Conservation (phyloP, 2,888 invertebrate genomes). For the Drosophila formosana region DNA sequence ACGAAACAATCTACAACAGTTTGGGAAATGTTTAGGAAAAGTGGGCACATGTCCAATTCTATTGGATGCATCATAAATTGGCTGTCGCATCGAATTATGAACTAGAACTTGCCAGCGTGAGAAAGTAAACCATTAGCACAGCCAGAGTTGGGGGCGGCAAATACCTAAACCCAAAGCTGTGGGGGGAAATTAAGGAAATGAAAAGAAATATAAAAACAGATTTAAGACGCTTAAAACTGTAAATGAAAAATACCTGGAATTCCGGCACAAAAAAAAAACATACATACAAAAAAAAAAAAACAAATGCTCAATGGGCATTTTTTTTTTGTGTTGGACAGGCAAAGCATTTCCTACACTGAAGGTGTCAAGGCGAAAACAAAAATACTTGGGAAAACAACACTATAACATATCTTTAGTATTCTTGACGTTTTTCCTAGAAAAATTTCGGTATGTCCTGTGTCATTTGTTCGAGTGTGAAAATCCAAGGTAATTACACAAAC, state of each 20-base stretch:
- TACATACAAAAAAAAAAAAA: not conserved
- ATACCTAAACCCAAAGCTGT: not conserved
- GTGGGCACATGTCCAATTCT: slow-evolving; percentile 58
- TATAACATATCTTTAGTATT: not conserved
- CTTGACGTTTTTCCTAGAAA: not conserved
- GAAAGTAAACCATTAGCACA: slow-evolving; percentile 31
- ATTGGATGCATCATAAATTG: slow-evolving; percentile 60
- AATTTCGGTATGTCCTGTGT: not conserved
- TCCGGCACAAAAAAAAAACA: not conserved
- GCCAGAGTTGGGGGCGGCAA: not conserved
- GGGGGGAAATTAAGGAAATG: slow-evolving; percentile 10
- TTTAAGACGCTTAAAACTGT: slow-evolving; percentile 9
- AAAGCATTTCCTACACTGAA: too few relatives aligned
- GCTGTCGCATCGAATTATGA: slow-evolving; percentile 58
- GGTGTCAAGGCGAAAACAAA: too few relatives aligned
- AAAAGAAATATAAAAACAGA: not conserved
- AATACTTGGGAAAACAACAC: not conserved
- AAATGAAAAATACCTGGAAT: slow-evolving; percentile 7
- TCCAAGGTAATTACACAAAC: too few relatives aligned
- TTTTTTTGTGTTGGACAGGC: not conserved
- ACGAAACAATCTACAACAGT: slow-evolving; percentile 17
- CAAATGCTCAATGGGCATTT: not conserved
- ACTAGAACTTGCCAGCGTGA: slow-evolving; percentile 56
- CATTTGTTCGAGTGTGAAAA: not conserved
- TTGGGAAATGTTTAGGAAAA: slow-evolving; percentile 47